phyloP scores from a whole-genome alignment of 2,888 invertebrate species.

The Ophion slaviceki region DNA sequence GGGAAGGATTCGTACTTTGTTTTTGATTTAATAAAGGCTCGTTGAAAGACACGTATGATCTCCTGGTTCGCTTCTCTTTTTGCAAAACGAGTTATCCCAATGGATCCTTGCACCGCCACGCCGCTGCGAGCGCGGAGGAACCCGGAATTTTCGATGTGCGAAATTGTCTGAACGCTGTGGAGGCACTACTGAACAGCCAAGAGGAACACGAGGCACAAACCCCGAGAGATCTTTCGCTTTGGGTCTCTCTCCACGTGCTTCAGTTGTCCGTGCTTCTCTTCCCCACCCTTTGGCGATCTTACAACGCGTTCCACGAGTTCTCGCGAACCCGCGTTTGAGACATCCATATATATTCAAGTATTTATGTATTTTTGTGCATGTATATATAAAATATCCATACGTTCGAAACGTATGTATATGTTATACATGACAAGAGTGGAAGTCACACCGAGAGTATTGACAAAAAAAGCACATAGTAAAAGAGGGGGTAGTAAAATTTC shows the following conservation, averaged over 20 bases:
- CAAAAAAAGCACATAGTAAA: too few relatives aligned
- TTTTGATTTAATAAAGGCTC: background rate
- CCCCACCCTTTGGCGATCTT: conserved; percentile 73
- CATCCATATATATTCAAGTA: background rate
- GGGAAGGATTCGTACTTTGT: background rate
- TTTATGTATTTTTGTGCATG: conserved; percentile 1
- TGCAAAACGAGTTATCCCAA: conserved; percentile 26
- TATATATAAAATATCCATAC: conserved; percentile 16
- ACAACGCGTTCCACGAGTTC: conserved; percentile 56
- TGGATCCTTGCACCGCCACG: background rate
- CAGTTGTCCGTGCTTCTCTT: conserved; percentile 73
- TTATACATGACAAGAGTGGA: too few relatives aligned
- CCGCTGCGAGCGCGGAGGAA: conserved; percentile 18
- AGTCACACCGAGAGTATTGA: too few relatives aligned
- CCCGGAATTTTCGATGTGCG: conserved; percentile 61
- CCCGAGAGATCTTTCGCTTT: conserved; percentile 67
- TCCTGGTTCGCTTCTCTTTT: background rate
- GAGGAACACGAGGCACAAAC: conserved; percentile 72
- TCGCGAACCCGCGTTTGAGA: conserved; percentile 46
- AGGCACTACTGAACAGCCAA: conserved; percentile 77
- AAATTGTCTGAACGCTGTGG: conserved; percentile 79
- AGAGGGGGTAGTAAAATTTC: too few relatives aligned
- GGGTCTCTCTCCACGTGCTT: conserved; percentile 79
- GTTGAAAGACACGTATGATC: background rate
- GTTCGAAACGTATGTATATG: conserved; percentile 25